Evolutionary conservation across 2,888 invertebrate species (phyloP).

Genomic region (Platycnemis pennipes): DNA sequence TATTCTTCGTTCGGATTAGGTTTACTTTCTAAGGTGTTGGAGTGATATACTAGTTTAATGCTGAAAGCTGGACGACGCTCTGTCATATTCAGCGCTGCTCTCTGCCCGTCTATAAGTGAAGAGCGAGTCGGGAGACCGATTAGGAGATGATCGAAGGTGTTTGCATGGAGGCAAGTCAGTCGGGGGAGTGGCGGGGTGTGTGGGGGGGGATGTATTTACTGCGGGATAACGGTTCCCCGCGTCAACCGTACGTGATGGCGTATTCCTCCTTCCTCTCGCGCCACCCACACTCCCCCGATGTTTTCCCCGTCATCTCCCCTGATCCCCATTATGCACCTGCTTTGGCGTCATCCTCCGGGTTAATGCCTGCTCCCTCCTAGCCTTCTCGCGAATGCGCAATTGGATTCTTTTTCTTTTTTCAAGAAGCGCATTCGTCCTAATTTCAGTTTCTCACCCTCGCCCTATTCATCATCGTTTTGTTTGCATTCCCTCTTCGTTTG

Average conservation of each 20-base stretch:
- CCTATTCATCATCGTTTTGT: too few species aligned
- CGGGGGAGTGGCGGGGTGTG: too few species aligned
- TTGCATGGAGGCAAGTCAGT: background rate
- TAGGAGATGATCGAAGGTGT: background rate
- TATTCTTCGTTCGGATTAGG: too few species aligned
- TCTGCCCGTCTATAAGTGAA: background rate
- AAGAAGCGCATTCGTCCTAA: background rate
- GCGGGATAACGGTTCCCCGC: conserved; percentile 18
- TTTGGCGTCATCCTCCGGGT: background rate
- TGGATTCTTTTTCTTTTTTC: background rate
- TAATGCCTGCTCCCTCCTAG: background rate
- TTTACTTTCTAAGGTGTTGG: too few species aligned
- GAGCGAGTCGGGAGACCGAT: background rate
- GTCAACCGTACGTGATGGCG: background rate
- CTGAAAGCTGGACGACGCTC: too few species aligned
- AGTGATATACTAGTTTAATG: too few species aligned
- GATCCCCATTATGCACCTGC: background rate
- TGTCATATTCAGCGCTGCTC: too few species aligned
- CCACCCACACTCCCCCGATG: background rate
- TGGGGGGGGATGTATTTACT: conserved; percentile 13
- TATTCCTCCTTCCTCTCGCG: background rate
- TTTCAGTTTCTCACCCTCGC: background rate
- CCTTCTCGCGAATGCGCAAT: background rate
- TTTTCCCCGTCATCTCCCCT: background rate
- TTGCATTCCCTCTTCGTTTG: too few species aligned